phyloP scores from a whole-genome alignment of 2,888 invertebrate genomes.

The Phragmatobia fuliginosa region DNA sequence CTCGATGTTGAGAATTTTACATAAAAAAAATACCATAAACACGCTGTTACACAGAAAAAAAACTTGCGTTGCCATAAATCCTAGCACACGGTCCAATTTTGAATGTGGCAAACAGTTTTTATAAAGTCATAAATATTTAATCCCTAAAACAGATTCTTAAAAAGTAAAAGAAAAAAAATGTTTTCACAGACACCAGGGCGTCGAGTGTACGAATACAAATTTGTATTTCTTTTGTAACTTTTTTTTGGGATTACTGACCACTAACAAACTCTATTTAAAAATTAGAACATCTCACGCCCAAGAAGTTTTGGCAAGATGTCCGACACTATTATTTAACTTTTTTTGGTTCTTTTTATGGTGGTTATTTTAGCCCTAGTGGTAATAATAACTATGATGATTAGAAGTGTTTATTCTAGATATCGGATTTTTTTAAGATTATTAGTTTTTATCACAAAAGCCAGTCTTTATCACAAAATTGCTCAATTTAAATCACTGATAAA shows the following conservation, averaged over 20 bases:
- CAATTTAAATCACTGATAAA: too few species aligned
- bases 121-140: conserved; percentile 54
- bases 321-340: background rate
- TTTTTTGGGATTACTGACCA: conserved; percentile 59
- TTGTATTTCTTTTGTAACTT: conserved; percentile 58
- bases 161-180: conserved; percentile 49
- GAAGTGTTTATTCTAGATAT: background rate
- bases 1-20: too few species aligned
- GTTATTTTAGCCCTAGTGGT: background rate
- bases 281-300: conserved; percentile 65
- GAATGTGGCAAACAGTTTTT: conserved; percentile 17
- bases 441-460: background rate
- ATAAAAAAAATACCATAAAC: background rate
- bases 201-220: conserved; percentile 65
- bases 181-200: conserved; percentile 64
- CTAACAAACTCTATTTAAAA: conserved; percentile 67
- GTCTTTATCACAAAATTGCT: background rate
- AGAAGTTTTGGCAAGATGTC: conserved; percentile 30
- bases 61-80: background rate
- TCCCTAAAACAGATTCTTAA: conserved; percentile 31
- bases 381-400: background rate
- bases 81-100: conserved; percentile 12
- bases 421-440: too few species aligned
- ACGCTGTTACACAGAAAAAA: background rate
- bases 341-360: background rate